Evolutionary conservation across 2,113 vertebrate species (phyloP).

Genomic region (Naja naja): DNA sequence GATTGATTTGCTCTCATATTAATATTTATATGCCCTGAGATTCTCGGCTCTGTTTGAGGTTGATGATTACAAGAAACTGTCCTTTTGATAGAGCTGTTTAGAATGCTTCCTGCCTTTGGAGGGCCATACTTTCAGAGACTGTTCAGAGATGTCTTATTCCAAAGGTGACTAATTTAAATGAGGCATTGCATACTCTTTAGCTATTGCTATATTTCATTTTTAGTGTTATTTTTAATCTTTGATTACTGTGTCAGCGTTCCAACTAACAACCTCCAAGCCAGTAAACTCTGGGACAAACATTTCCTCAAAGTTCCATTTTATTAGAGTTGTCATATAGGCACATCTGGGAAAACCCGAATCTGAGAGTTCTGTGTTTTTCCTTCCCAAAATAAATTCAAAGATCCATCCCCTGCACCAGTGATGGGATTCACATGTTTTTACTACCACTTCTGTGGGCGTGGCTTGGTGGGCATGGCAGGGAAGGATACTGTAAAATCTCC

Average conservation of each 20-base stretch:
- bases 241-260: neutral
- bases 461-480: no score
- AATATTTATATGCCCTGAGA: neutral
- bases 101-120: neutral
- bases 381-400: no score
- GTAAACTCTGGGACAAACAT: no score
- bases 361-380: no score
- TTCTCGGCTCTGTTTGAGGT: neutral
- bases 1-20: neutral
- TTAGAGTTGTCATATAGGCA: no score
- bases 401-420: no score
- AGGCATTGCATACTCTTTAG: neutral
- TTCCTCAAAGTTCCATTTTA: no score
- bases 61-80: neutral
- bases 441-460: no score
- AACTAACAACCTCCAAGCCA: no score
- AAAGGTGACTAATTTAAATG: neutral
- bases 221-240: neutral
- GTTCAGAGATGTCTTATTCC: neutral
- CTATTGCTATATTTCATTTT: neutral
- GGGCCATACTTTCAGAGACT: neutral
- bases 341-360: no score
- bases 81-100: neutral
- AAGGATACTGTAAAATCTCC: no score
- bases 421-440: no score